These are phyloP conservation scores for Oscheius myriophilus DNA, from an alignment of 2,888 invertebrate species.

Conservation along the genomic window DNA sequence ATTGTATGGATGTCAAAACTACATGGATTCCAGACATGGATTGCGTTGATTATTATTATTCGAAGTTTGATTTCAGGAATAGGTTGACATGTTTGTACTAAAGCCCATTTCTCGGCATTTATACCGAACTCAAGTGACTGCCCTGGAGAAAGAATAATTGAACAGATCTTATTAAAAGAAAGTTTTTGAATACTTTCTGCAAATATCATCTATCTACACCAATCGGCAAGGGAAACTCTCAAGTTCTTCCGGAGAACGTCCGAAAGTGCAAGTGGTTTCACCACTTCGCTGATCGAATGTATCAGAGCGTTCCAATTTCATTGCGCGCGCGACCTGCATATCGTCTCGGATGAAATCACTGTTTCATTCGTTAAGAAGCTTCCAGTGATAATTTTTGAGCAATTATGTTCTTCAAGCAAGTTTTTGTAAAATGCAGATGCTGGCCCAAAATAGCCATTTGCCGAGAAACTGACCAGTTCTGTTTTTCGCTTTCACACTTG, in stretches of 20 bases:
- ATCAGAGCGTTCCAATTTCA: constrained; percentile 31
- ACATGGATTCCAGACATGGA: too few relatives aligned
- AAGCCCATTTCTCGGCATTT: too few relatives aligned
- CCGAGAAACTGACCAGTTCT: neutral
- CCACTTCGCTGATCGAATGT: constrained; percentile 23
- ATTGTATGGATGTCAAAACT: too few relatives aligned
- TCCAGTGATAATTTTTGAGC: neutral
- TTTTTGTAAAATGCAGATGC: neutral
- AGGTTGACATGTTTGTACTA: too few relatives aligned
- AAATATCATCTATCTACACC: too few relatives aligned
- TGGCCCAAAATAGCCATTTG: neutral
- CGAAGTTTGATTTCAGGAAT: too few relatives aligned
- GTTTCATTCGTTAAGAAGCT: constrained; percentile 13
- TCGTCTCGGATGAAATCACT: constrained; percentile 18
- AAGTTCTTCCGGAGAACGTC: neutral
- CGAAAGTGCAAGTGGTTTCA: constrained; percentile 27
- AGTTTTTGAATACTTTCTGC: too few relatives aligned
- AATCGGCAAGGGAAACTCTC: too few relatives aligned
- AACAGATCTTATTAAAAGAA: too few relatives aligned
- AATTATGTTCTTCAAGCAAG: neutral
- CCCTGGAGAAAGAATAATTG: too few relatives aligned
- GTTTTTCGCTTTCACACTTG: constrained; percentile 5
- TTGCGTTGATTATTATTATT: too few relatives aligned
- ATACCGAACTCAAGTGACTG: too few relatives aligned
- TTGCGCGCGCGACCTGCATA: constrained; percentile 27